These are phyloP conservation scores for Sapajus apella DNA, from an alignment of 2,113 vertebrate species.

Conservation along the genomic window DNA sequence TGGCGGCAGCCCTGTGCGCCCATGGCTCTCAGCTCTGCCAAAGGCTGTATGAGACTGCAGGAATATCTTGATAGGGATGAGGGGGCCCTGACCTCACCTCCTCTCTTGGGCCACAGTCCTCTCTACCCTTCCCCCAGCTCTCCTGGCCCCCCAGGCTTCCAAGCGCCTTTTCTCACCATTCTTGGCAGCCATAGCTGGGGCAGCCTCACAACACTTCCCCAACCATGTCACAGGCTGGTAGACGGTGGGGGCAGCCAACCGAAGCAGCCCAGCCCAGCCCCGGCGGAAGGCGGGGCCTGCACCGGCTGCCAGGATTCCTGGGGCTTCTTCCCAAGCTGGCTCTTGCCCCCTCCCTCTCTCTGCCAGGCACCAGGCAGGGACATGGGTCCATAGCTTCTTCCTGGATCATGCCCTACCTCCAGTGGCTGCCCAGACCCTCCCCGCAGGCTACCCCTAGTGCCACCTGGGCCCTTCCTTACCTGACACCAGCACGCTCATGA, in stretches of 20 bases:
- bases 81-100: neutral
- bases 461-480: slow-evolving; percentile 85
- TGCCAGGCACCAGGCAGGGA: neutral
- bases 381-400: neutral
- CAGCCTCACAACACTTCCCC: slow-evolving; percentile 46
- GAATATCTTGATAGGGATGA: neutral
- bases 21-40: neutral
- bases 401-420: neutral
- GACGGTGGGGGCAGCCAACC: slow-evolving; percentile 56
- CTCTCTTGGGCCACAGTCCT: neutral
- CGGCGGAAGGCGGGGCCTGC: neutral
- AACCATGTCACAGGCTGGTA: slow-evolving; percentile 49
- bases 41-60: slow-evolving; percentile 62
- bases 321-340: slow-evolving; percentile 19
- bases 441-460: fast-evolving
- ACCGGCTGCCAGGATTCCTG: slow-evolving; percentile 29
- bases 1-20: slow-evolving; percentile 15
- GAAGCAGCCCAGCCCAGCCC: slow-evolving; percentile 35
- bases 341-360: neutral
- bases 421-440: neutral
- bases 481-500: slow-evolving; percentile 95
- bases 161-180: slow-evolving; percentile 47
- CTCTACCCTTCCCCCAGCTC: slow-evolving; percentile 30
- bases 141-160: neutral
- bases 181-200: slow-evolving; percentile 36